A percentile compares a stretch with the other conserved stretches of the same genome.
phyloP scores from a whole-genome alignment of 1,140 invertebrate genomes.

The Brachionus asplanchnoidis region DNA sequence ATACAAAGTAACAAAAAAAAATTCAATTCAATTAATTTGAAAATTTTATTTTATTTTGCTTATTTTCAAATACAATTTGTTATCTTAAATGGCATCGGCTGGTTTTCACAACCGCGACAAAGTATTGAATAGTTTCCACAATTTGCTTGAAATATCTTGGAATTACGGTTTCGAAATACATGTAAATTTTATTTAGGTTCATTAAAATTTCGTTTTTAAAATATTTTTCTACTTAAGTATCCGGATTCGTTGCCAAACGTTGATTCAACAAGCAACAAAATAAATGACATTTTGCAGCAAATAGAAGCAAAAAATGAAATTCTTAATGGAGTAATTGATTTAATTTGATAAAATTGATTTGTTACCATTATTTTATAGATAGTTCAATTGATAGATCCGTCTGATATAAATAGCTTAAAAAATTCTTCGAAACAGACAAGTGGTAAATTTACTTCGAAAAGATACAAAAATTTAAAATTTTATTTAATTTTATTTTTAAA shows the following conservation, averaged over 20 bases:
- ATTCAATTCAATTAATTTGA: no score
- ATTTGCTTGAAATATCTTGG: background rate
- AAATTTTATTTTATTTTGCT: background rate
- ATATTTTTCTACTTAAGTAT: background rate
- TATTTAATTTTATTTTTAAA: background rate
- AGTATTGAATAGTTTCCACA: background rate
- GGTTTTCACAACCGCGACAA: background rate
- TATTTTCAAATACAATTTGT: background rate
- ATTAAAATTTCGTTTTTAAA: background rate
- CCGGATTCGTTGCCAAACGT: background rate
- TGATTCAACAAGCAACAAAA: background rate
- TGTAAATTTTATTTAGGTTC: background rate
- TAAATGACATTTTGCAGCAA: constrained; percentile 4
- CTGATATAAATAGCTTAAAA: background rate
- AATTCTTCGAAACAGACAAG: background rate
- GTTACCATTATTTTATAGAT: background rate
- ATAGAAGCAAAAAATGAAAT: background rate
- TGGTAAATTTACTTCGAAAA: background rate
- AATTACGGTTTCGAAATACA: background rate
- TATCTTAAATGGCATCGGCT: background rate
- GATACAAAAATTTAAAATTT: background rate
- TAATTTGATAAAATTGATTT: background rate
- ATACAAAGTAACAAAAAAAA: background rate
- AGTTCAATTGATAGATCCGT: background rate
- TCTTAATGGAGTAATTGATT: background rate